A percentile compares a stretch with the other conserved stretches of the same genome.
Conservation (phyloP, 2,113 vertebrate species). For the Vulpes lagopus region DNA sequence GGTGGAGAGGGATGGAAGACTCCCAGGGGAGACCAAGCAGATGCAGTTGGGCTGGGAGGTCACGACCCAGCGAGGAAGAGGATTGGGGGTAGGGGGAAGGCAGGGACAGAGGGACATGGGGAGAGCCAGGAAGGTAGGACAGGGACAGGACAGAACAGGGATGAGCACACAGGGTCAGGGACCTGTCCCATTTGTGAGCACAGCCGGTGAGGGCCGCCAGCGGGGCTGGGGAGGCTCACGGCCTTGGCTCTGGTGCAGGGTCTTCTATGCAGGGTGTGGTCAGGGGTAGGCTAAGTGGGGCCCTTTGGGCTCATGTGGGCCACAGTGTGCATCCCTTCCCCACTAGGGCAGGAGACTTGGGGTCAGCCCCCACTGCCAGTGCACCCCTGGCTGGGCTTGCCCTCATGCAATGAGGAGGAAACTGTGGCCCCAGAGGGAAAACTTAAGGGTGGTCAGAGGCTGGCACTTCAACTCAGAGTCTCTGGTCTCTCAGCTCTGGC, state of each 20-base stretch:
- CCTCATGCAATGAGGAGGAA: accelerated
- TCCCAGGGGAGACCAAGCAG: not conserved
- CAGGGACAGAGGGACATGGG: accelerated
- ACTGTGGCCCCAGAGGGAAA: not conserved
- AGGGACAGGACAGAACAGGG: not conserved
- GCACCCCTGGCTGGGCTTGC: not conserved
- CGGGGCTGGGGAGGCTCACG: accelerated
- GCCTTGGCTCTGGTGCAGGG: not conserved
- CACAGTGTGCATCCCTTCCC: not conserved
- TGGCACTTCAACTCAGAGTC: not conserved
- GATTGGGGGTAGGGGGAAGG: not conserved
- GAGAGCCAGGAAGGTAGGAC: not conserved
- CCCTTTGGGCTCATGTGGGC: accelerated
- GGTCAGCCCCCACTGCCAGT: too few relatives aligned
- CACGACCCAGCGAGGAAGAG: not conserved
- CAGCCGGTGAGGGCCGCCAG: not conserved
- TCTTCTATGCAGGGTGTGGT: not conserved
- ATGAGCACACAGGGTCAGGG: not conserved
- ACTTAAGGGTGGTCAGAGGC: not conserved
- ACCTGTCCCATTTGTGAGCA: not conserved
- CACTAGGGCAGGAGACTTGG: accelerated
- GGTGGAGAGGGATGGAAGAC: accelerated
- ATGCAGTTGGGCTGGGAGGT: not conserved
- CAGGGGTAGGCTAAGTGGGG: not conserved
- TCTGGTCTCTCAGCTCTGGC: not conserved